Evolutionary conservation across 2,113 vertebrate species (phyloP), one percentile per base, ranked within the genome.

Genomic region (Ciconia stormi): DNA sequence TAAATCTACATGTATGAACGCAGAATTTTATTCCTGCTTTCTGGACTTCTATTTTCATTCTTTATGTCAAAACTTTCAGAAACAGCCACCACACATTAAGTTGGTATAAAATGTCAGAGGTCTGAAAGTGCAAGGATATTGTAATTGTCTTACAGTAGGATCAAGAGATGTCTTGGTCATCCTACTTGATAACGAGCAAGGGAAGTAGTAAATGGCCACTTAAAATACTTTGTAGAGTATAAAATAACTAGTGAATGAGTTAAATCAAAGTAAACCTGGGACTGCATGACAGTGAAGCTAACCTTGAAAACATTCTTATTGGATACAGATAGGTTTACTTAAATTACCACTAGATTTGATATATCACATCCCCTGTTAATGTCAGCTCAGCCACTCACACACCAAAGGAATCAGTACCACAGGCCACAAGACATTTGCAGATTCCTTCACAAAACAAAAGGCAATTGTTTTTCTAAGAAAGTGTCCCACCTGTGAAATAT

Each of bases 81-180:
- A 91, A 74, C 10, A 50, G 19, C 3, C 44, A 49, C 11, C 26
- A 42, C 9, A 50, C 0, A 0, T 36, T 36, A 88, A 50, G 1
- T 10, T 83, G 29, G 15, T 70, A 77, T 58, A 49, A 82, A 86
- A 58, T 18, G 10, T 6, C 23, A 86, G 21, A 86, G n/a, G 7
- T 30, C 16, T 80, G 46, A 32, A 90, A 25, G 9, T 77, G 50
- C 11, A 65, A 92, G 20, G 23, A 81, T 10, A 73, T 25, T 5
- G 9, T 16, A 63, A 4, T 38, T 71, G n/a, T 36, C 72, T 36
- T 46, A 77, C 11, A 56, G 26, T 17, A 71, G 3, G n/a, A 67
- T 3, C 26, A 81, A 67, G 50, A 78, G 6, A 50, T 38, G 3
- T 38, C 42, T 55, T 38, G 26, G 16, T 66, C 46, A 63, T 59